Base-by-base conservation (phyloP, 2,888 invertebrate genomes). In the Punctoribates punctum region DNA sequence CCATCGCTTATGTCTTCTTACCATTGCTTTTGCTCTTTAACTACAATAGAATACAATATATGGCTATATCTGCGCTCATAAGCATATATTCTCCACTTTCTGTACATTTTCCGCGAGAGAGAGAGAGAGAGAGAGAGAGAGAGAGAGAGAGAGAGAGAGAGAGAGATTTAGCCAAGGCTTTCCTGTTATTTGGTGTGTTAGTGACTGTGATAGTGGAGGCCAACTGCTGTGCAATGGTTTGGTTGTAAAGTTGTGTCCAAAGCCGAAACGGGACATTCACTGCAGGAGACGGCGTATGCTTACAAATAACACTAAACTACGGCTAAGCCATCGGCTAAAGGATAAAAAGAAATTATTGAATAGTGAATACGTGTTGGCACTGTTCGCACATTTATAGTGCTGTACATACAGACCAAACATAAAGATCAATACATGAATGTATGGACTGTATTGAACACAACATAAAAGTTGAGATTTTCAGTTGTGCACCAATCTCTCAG, bases 251-350 rank as follows among this genome's bases (percentile, higher is more conserved):
- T 65, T 29, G 65, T 65, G 65, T 65, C 65, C 65, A 65, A 65
- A 65, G 65, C 65, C 65, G 65, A 65, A 65, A 65, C 65, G 65
- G 65, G 65, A 65, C 65, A 65, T 17, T 65, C 65, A 73, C 73
- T 73, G 73, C 73, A 73, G 73, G 73, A 20, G 73, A 51, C 51
- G 73, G 73, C 73, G 73, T 73, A 73, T 73, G 73, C 73, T 73
- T 73, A 73, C 73, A 73, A 73, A 73, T 73, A 42, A 25, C 46
- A 70, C 46, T 73, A 73, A 73, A 46, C 46, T 65, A 65, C 65
- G 65, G 34, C 65, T 65, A 65, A 65, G 65, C 65, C 65, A 65
- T 65, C 65, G 65, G 65, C 65, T 65, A 65, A 65, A 65, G 65
- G 65, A 65, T 65, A 65, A 65, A 65, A 65, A 65, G 65, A 20